phyloP scores from a whole-genome alignment of 2,888 invertebrate genomes.

The Epistrophe grossulariae region DNA sequence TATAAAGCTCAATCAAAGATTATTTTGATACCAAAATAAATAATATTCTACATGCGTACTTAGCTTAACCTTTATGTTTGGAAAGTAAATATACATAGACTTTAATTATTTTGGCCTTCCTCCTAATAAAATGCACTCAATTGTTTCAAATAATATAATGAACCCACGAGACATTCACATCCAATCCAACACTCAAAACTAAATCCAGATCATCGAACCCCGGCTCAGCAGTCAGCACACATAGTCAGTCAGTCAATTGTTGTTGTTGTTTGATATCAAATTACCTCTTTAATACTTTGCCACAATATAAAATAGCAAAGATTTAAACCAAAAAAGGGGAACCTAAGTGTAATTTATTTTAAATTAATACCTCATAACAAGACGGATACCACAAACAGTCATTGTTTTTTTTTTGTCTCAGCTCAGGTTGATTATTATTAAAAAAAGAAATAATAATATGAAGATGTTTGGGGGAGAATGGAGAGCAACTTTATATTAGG shows the following conservation, averaged over 20 bases:
- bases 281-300: constrained; percentile 48
- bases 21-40: too few species aligned
- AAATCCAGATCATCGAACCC: constrained; percentile 57
- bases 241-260: not conserved
- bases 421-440: constrained; percentile 46
- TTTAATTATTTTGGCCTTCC: constrained; percentile 58
- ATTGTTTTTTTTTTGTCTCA: constrained; percentile 37
- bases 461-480: not conserved
- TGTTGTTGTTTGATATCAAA: constrained; percentile 29
- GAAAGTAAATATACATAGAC: not conserved
- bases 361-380: constrained; percentile 46
- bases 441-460: not conserved
- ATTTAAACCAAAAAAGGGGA: constrained; percentile 26
- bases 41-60: too few species aligned
- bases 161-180: constrained; percentile 33
- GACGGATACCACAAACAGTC: constrained; percentile 54
- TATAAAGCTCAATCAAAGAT: too few species aligned
- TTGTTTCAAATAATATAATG: constrained; percentile 59
- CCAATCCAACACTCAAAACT: constrained; percentile 12
- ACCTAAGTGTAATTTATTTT: constrained; percentile 32
- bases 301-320: constrained; percentile 14
- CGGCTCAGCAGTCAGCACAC: not conserved
- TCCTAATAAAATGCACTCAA: constrained; percentile 59
- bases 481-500: constrained; percentile 8
- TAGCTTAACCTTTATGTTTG: not conserved